Evolutionary conservation across 2,888 invertebrate species (phyloP).

Genomic region (Salticus scenicus): DNA sequence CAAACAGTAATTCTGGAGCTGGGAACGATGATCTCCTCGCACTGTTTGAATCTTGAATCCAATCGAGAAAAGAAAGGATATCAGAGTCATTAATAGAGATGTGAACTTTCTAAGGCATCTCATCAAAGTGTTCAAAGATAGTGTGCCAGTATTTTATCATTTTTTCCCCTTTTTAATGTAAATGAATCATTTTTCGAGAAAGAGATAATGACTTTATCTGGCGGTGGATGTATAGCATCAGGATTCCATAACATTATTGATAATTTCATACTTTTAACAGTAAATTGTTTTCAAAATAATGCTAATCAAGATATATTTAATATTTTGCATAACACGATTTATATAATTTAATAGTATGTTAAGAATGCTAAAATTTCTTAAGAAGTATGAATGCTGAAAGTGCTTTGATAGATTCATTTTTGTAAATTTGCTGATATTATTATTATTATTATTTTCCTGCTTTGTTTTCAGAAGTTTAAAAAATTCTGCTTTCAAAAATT

Average conservation of each 20-base stretch:
- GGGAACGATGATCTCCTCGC: constrained; percentile 84
- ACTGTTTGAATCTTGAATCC: constrained; percentile 81
- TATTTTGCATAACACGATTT: too few relatives aligned
- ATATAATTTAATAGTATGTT: too few relatives aligned
- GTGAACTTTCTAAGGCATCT: constrained; percentile 53
- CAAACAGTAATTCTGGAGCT: constrained; percentile 53
- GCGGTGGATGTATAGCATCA: too few relatives aligned
- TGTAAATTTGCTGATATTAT: too few relatives aligned
- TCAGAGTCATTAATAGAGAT: constrained; percentile 14
- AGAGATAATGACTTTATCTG: not conserved
- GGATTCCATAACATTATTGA: too few relatives aligned
- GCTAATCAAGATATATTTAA: too few relatives aligned
- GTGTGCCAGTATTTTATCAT: constrained; percentile 63
- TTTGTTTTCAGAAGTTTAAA: too few relatives aligned
- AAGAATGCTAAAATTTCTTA: too few relatives aligned
- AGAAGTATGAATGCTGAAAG: too few relatives aligned
- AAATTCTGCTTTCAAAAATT: too few relatives aligned
- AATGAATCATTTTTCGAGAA: constrained; percentile 18
- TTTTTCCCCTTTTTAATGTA: constrained; percentile 37
- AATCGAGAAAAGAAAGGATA: not conserved
- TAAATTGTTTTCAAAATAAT: not conserved
- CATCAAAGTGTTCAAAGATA: constrained; percentile 59
- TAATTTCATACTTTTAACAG: not conserved
- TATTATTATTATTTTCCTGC: too few relatives aligned
- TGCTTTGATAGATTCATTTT: too few relatives aligned